These are phyloP conservation scores for Barnardius zonarius DNA, from an alignment of 2,113 vertebrate genomes.

Conservation along the genomic window DNA sequence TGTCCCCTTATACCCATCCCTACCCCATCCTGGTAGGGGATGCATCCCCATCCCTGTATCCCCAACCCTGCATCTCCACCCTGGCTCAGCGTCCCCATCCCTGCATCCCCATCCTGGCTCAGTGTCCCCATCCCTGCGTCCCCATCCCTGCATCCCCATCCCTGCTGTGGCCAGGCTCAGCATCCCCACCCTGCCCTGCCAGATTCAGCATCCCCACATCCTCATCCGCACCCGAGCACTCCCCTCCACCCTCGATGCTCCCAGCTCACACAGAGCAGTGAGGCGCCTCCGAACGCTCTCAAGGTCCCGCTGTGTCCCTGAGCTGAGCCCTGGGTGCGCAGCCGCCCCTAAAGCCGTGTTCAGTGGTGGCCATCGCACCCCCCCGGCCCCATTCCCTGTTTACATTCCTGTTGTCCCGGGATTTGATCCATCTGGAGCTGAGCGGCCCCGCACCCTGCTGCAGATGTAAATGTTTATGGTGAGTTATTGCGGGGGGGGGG, in stretches of 20 bases:
- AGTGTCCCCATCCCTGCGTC: too few species aligned
- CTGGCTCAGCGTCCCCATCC: background rate
- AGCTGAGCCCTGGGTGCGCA: background rate
- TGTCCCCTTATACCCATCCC: too few species aligned
- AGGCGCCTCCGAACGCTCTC: accelerated
- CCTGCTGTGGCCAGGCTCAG: too few species aligned
- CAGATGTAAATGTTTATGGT: background rate
- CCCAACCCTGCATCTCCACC: too few species aligned
- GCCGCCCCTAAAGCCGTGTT: background rate
- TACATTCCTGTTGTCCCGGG: background rate
- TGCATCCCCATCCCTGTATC: too few species aligned
- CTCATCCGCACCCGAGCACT: background rate
- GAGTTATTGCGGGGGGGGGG: background rate
- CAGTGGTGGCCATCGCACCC: background rate
- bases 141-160: too few species aligned
- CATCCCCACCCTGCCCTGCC: too few species aligned
- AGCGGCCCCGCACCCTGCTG: background rate
- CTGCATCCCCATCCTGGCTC: background rate
- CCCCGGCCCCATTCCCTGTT: background rate
- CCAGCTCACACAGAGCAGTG: background rate
- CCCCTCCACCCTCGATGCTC: accelerated
- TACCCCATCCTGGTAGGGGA: too few species aligned
- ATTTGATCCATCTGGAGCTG: conserved; percentile 9
- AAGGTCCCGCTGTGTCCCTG: background rate
- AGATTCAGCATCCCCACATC: too few species aligned